Evolutionary conservation across 1,140 invertebrate species (phyloP).

Genomic region (Choristoneura fumiferana): DNA sequence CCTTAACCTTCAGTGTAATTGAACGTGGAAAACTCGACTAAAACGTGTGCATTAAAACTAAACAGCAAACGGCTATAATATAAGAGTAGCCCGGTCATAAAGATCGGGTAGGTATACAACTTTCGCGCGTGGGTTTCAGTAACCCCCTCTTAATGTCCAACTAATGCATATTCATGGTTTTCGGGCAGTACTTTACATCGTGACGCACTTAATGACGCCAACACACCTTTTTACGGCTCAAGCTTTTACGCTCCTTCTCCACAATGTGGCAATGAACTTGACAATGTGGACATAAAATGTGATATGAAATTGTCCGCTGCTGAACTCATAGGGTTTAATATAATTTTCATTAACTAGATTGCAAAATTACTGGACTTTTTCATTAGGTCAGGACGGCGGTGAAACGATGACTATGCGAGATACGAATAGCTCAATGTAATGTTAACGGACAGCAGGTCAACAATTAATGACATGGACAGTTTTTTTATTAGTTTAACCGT

Average conservation of each 20-base stretch:
- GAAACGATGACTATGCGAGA: too few relatives aligned
- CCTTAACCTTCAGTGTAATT: too few relatives aligned
- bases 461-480: too few relatives aligned
- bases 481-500: too few relatives aligned
- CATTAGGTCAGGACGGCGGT: too few relatives aligned
- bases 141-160: neutral
- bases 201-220: slow-evolving; percentile 8
- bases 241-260: slow-evolving; percentile 1
- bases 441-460: too few relatives aligned
- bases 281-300: neutral
- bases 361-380: too few relatives aligned
- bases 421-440: too few relatives aligned
- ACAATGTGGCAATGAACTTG: slow-evolving; percentile 34
- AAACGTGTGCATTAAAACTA: too few relatives aligned
- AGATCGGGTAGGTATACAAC: neutral
- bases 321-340: neutral
- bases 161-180: slow-evolving; percentile 14
- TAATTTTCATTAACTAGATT: neutral
- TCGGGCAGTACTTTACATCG: slow-evolving; percentile 1
- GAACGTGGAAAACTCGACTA: too few relatives aligned
- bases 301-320: neutral
- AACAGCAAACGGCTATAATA: too few relatives aligned
- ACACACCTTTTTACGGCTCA: neutral
- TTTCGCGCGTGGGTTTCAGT: neutral
- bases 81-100: neutral